A percentile compares a stretch with the other conserved stretches of the same genome.
Evolutionary conservation across 2,797 vertebrate genomes (phyloP).

Genomic region (Clarias pachynema): DNA sequence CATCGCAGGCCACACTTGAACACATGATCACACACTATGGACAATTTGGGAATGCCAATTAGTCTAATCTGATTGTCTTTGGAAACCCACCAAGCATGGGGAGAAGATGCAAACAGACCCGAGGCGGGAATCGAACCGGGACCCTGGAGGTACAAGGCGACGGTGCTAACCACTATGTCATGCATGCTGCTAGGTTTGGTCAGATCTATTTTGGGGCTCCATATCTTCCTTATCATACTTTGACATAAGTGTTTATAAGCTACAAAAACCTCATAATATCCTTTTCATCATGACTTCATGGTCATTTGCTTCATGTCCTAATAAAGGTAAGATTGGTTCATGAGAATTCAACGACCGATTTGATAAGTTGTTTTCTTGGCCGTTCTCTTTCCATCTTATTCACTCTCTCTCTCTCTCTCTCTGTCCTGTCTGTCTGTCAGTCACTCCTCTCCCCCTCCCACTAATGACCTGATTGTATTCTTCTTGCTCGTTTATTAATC

Average conservation of each 20-base stretch:
- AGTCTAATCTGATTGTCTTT: too few relatives aligned
- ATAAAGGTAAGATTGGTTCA: conserved; percentile 12
- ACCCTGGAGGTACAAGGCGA: too few relatives aligned
- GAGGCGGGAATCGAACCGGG: too few relatives aligned
- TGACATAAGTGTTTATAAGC: not conserved
- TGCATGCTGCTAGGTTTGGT: too few relatives aligned
- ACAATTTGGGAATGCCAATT: too few relatives aligned
- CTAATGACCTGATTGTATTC: conserved; percentile 14
- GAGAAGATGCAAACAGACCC: too few relatives aligned
- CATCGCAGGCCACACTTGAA: too few relatives aligned
- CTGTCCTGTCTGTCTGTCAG: conserved; percentile 4
- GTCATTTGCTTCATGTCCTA: not conserved
- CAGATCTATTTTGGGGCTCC: too few relatives aligned
- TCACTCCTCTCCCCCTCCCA: not conserved
- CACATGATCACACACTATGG: too few relatives aligned
- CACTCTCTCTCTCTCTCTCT: not conserved
- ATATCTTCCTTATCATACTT: not conserved
- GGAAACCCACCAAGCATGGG: too few relatives aligned
- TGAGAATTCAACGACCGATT: conserved; percentile 1
- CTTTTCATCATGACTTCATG: not conserved
- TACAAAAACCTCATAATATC: not conserved
- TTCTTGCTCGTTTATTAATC: conserved; percentile 37
- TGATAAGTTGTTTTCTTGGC: not conserved
- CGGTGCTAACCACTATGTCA: too few relatives aligned
- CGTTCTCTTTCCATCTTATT: not conserved